A percentile compares a stretch with the other conserved stretches of the same genome.
Evolutionary conservation across 2,113 vertebrate species (phyloP).

Genomic region (Ramphastos sulfuratus): DNA sequence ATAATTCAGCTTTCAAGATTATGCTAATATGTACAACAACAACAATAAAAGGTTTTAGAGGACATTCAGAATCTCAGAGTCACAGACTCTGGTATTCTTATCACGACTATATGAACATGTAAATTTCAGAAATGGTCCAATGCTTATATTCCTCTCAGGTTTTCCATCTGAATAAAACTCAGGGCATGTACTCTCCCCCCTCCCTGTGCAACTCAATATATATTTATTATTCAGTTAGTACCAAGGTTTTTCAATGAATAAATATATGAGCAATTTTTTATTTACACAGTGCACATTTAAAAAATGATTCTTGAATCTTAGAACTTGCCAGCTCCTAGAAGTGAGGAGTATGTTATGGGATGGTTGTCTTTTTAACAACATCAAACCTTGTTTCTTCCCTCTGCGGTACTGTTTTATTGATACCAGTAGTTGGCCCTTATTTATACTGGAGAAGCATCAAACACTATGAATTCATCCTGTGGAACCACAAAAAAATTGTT

Average conservation of each 20-base stretch:
- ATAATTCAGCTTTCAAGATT: not conserved
- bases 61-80: not conserved
- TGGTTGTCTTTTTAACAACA: not conserved
- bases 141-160: not conserved
- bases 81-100: not conserved
- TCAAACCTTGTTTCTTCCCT: not conserved
- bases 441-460: not conserved
- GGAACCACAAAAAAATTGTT: not conserved
- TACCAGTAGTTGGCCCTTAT: not conserved
- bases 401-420: not conserved
- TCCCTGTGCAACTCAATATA: fast-evolving
- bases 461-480: not conserved
- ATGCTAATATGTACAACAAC: not conserved
- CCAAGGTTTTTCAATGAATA: not conserved
- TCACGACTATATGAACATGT: not conserved
- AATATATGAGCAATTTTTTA: not conserved
- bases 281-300: not conserved
- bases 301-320: not conserved
- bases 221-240: not conserved
- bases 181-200: no score
- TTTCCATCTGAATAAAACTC: not conserved
- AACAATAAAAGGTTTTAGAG: not conserved
- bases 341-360: not conserved
- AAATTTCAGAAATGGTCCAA: not conserved
- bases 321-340: not conserved